Base-by-base conservation (phyloP, 2,113 vertebrate species). In the Paracyprichromis sp. region DNA sequence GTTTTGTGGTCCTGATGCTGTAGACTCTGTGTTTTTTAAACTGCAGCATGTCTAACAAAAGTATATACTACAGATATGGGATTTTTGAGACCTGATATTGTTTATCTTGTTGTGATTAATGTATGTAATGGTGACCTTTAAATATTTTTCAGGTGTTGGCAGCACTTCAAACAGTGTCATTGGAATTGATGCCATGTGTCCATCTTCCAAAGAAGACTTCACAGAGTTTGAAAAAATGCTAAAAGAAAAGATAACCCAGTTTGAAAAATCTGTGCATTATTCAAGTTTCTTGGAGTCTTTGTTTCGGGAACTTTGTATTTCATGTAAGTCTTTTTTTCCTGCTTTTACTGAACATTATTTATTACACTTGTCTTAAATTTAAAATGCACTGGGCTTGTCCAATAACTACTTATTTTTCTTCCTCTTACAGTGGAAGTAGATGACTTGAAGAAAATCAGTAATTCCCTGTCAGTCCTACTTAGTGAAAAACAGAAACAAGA, bases 401-500 rank as follows among this genome's bases (percentile, higher is more conserved):
- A 50, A 4, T 61, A 29, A 36, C 11, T 3, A 2, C n/a, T 52
- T 71, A 29, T 19, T 59, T 4, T 36, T 56, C 17, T 61, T 24
- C 3, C 26, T 85, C 59, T 66, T 76, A 38, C 88, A 99, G 98
- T 99, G 98, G 98, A 99, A 97, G 94, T 98, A 86, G 99, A 99
- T 7, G 98, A 99, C 92, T 96, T 99, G 96, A 99, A 99, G 97
- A 99, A 99, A 96, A 94, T 99, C 94, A 98, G 97, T 94, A 99
- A 97, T 95, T 97, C 98, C 16, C 90, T 99, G 93, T 97, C 98
- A 95, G 97, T 97, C 83, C 97, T 99, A 93, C 99, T 99, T 96
- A 98, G 97, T 96, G 99, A 99, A 96, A 99, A 99, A 95, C 98
- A 98, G 93, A 99, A 98, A 96, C 98, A 99, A 94, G 99, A 99